A percentile compares a stretch with the other conserved stretches of the same genome.
Conservation (phyloP, 2,113 vertebrate species). For the Axis porcinus region DNA sequence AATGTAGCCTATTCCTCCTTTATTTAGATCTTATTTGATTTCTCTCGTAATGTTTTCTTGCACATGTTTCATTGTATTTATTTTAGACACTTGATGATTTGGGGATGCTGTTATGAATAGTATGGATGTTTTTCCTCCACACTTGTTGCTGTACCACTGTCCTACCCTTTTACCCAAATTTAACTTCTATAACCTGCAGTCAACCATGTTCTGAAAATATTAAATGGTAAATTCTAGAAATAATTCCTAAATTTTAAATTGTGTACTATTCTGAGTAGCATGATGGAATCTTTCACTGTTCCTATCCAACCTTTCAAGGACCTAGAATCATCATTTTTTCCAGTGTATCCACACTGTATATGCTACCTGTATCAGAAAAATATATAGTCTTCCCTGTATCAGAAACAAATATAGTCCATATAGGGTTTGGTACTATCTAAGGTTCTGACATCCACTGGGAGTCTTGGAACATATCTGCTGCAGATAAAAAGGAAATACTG, state of each 20-base stretch:
- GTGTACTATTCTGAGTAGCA: neutral
- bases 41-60: neutral
- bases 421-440: neutral
- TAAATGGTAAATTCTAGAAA: neutral
- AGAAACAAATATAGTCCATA: neutral
- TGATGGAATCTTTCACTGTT: neutral
- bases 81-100: neutral
- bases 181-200: neutral
- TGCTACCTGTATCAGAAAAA: neutral
- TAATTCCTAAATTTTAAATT: neutral
- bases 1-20: neutral
- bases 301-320: neutral
- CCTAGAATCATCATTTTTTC: neutral
- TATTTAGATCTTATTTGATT: neutral
- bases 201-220: neutral
- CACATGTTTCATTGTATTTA: constrained; percentile 18
- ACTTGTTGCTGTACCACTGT: neutral
- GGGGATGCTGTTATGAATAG: neutral
- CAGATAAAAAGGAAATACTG: neutral
- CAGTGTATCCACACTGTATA: neutral
- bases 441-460: neutral
- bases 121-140: neutral
- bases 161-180: neutral
- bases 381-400: neutral
- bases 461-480: neutral